A percentile compares a stretch with the other conserved stretches of the same genome.
Evolutionary conservation across 2,113 vertebrate genomes (phyloP).

Genomic region (Hiodon tergisus): DNA sequence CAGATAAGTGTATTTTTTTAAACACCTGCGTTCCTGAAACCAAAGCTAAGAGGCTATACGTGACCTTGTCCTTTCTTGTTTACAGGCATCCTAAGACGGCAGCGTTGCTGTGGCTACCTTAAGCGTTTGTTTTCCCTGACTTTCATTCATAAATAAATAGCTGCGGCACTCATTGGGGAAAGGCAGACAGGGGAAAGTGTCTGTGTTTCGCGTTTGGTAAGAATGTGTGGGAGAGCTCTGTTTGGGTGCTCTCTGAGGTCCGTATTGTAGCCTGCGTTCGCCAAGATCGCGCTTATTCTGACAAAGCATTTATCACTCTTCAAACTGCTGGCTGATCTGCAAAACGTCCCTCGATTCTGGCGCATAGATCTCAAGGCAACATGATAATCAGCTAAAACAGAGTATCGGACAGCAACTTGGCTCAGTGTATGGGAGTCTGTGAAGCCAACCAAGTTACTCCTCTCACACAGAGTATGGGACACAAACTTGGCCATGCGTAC

Average conservation of each 20-base stretch:
- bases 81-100: slow-evolving; percentile 24
- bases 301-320: neutral
- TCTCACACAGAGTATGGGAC: neutral
- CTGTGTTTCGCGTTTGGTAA: neutral
- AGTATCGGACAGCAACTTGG: no score
- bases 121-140: slow-evolving; percentile 10
- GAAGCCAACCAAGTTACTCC: no score
- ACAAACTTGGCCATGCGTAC: neutral
- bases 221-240: neutral
- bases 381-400: no score
- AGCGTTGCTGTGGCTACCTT: slow-evolving; percentile 27
- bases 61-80: slow-evolving; percentile 22
- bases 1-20: no score
- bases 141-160: slow-evolving; percentile 33
- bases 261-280: neutral
- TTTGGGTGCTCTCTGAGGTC: neutral
- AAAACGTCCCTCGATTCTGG: no score
- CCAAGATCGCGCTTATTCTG: neutral
- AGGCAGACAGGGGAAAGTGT: neutral
- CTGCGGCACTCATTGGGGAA: neutral
- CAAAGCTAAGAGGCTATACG: neutral
- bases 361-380: no score
- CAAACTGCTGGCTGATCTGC: no score
- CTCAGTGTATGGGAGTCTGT: no score
- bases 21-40: neutral